Conservation (phyloP, 2,888 invertebrate species). For the Phengaris arion region DNA sequence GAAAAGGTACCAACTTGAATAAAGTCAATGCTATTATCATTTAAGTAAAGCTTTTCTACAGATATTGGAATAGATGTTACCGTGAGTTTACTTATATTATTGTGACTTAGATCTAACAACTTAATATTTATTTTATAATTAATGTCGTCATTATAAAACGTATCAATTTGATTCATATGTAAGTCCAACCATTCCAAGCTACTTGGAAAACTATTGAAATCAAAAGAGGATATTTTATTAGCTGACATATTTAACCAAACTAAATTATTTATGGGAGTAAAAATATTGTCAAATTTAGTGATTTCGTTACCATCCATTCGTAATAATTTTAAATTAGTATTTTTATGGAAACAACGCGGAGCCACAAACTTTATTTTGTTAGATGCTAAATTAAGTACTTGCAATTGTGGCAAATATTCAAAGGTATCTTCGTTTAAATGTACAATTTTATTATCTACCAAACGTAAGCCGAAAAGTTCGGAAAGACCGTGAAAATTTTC, state of each 20-base stretch:
- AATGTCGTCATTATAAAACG: constrained; percentile 79
- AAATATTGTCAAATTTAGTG: constrained; percentile 84
- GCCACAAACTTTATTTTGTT: constrained; percentile 87
- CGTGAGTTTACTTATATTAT: constrained; percentile 83
- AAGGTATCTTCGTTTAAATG: constrained; percentile 87
- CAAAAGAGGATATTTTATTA: constrained; percentile 86
- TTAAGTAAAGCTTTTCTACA: constrained; percentile 85
- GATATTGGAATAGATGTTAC: constrained; percentile 85
- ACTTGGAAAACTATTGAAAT: constrained; percentile 86
- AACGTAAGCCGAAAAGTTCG: constrained; percentile 86
- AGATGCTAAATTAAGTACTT: constrained; percentile 88
- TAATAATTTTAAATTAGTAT: constrained; percentile 84
- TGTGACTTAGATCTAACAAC: constrained; percentile 86
- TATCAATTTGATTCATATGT: constrained; percentile 85
- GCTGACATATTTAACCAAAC: constrained; percentile 90
- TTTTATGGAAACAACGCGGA: constrained; percentile 85
- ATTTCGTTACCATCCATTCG: constrained; percentile 90
- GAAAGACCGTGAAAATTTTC: constrained; percentile 86
- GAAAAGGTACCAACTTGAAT: constrained; percentile 86
- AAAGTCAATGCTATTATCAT: constrained; percentile 84
- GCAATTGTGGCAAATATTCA: constrained; percentile 85
- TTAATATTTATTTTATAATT: constrained; percentile 81
- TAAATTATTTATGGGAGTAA: constrained; percentile 83
- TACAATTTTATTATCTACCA: constrained; percentile 89
- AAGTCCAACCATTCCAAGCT: constrained; percentile 89